Evolutionary conservation across 1,140 invertebrate species (phyloP).

Genomic region (Lucilia cuprina): DNA sequence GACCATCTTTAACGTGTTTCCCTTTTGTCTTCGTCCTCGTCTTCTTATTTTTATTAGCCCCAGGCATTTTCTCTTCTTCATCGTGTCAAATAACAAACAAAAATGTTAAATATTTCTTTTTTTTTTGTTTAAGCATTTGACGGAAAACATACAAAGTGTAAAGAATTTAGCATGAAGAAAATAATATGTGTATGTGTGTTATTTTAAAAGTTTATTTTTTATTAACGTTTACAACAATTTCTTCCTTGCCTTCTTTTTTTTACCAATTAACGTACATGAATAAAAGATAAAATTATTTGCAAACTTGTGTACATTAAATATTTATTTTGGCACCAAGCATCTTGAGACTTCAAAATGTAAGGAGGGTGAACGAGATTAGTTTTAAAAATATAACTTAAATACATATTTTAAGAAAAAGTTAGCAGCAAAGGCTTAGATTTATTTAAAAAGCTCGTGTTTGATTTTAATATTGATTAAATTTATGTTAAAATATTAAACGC

Average conservation of each 20-base stretch:
- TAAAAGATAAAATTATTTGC: conserved; percentile 11
- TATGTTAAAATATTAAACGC: too few relatives aligned
- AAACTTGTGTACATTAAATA: background rate
- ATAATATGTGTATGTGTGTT: too few relatives aligned
- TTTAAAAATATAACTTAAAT: too few relatives aligned
- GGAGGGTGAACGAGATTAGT: background rate
- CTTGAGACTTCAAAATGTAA: background rate
- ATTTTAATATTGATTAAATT: too few relatives aligned
- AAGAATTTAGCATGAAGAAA: background rate
- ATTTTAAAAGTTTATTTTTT: background rate
- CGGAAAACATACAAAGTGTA: background rate
- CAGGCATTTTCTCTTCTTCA: background rate
- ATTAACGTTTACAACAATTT: background rate
- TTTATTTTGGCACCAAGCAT: background rate
- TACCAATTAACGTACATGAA: background rate
- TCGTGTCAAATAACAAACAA: background rate
- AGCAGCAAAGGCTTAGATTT: too few relatives aligned
- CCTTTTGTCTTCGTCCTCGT: background rate
- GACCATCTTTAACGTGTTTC: too few relatives aligned
- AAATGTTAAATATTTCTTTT: background rate
- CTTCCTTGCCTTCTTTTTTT: background rate
- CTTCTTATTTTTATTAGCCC: background rate
- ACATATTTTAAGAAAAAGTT: too few relatives aligned
- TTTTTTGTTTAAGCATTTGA: background rate
- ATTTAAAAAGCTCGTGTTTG: too few relatives aligned